Base-by-base conservation (phyloP, 2,888 invertebrate species). In the Epistrophe grossulariae region DNA sequence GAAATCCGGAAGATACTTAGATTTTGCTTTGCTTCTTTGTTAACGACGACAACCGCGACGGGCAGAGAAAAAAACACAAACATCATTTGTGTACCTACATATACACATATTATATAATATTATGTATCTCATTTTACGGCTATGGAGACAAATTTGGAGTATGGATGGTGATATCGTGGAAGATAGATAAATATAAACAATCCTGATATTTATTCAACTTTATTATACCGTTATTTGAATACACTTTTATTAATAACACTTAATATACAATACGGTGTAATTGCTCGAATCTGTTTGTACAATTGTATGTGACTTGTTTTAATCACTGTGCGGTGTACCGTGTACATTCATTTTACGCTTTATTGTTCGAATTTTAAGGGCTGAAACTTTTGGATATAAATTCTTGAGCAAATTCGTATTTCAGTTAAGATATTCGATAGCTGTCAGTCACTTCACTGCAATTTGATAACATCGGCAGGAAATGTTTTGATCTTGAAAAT, bases 141-240 rank as follows among this genome's bases (percentile, higher is more conserved):
- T 45, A 66, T 48, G 17, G 48, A 17, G 31, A 31, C 3, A 8
- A 31, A 55, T 55, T 55, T 55, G 31, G n/a, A 31, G 35, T 17
- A 28, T 10, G 35, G 19, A 13, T 50, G 43, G 13, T 17, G 45
- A 50, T 50, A 40, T 64, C 40, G 31, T 64, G 52, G n/a, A 59
- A 52, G 43, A 50, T 43, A 73, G 64, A 73, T 66, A 73, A 59
- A 59, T 73, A 66, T 57, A 66, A 48, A 79, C 79, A 73, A 59
- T 28, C 15, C 40, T 52, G 50, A 43, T 68, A 59, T 74, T 80
- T 70, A 60, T 60, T 70, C 48, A 52, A 24, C 35, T 70, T 74
- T 60, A 19, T 52, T 62, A 50, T 78, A 38, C 50, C 52, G 80
- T 78, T 62, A 71, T 71, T 71, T 71, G 60, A 60, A 62, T 59